Evolutionary conservation across 2,113 vertebrate species (phyloP), one percentile per base, ranked within the genome.

Genomic region (Pterocles burchelli): DNA sequence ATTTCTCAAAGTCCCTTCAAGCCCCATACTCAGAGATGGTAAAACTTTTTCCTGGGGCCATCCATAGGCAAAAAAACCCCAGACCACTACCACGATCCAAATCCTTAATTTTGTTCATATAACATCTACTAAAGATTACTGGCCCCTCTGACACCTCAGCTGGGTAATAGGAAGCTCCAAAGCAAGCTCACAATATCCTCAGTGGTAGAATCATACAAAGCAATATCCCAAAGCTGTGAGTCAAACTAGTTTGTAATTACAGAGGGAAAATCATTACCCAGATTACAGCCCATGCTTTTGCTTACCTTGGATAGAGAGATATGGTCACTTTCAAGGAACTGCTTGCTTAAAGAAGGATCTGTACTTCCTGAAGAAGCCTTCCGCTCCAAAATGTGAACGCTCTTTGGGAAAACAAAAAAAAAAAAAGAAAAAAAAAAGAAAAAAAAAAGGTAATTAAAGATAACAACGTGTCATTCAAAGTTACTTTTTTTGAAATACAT

Each of bases 221-320:
- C 19, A 28, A 7, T 43, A 57, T 10, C 26, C 26, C 38, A 78
- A 26, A 77, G 51, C 19, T 67, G 13, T 17, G 31, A 67, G 17
- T 26, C 55, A 75, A 71, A 75, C 12, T 51, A 5, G 9, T 59
- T 54, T 41, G 21, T 59, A 52, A 45, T 13, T 61, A 61, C 13
- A 66, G 21, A 67, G 15, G 17, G 29, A 74, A 77, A 62, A 6
- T 24, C 25, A n/a, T 14, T 7, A 51, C 17, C 7, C 17, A 45
- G 7, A 36, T 41, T 43, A 25, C 48, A 90, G 36, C 12, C n/a
- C 17, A 16, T 61, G 17, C 13, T 21, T 25, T 75, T 86, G 74
- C 96, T 98, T 95, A 98, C 98, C 97, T 98, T 98, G 70, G 98
- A 97, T 10, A 98, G 75, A 46, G 96, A 94, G 21, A 97, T 54